Percentiles rank a stretch among this genome's conserved stretches.
These are phyloP conservation scores for Hypsopygia costalis DNA, from an alignment of 2,888 invertebrate genomes.

Conservation along the genomic window DNA sequence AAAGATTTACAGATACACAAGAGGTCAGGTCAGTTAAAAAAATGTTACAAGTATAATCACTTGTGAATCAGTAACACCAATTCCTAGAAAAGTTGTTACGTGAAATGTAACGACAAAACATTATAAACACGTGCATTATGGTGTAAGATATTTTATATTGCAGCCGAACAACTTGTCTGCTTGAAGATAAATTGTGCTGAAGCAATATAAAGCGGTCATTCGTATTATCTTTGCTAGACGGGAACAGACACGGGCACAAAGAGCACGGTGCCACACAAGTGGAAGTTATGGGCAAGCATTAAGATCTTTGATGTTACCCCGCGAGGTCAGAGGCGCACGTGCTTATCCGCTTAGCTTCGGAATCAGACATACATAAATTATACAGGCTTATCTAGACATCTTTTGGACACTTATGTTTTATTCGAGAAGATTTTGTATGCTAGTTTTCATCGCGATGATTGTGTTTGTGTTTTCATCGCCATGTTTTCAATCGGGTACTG, in stretches of 20 bases:
- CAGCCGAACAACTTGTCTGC: constrained; percentile 13
- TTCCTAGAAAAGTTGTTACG: constrained; percentile 5
- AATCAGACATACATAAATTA: constrained; percentile 42
- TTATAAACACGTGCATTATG: constrained; percentile 8
- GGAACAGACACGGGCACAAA: constrained; percentile 29
- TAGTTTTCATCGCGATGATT: no score
- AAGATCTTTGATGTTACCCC: constrained; percentile 38
- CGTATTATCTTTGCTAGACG: constrained; percentile 28
- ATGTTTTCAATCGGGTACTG: no score
- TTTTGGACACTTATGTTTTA: background rate
- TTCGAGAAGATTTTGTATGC: no score
- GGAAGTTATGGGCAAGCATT: constrained; percentile 26
- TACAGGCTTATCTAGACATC: constrained; percentile 25
- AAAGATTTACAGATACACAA: no score
- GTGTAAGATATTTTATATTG: constrained; percentile 13
- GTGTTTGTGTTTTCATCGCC: no score
- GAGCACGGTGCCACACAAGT: constrained; percentile 23
- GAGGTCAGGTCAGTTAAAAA: no score
- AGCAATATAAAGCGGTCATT: constrained; percentile 26
- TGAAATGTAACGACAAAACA: constrained; percentile 4
- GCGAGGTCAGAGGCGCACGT: constrained; percentile 44
- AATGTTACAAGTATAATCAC: background rate
- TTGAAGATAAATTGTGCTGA: constrained; percentile 16
- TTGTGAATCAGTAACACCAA: background rate
- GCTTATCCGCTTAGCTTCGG: constrained; percentile 38